Conservation (phyloP, 2,113 vertebrate species). For the Cyprinus carpio region DNA sequence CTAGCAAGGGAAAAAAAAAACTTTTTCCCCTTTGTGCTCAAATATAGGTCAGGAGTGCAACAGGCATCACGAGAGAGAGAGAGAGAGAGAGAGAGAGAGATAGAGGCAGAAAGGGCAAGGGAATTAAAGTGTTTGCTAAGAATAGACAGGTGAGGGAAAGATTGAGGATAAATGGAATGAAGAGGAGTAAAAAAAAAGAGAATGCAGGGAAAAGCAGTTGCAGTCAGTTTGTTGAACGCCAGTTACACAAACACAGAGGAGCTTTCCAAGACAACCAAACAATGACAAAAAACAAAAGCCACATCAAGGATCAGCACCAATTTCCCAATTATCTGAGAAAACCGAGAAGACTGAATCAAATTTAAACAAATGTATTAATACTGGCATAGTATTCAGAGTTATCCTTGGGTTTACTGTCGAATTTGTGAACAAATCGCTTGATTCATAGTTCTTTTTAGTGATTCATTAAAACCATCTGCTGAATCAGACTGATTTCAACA, state of each 20-base stretch:
- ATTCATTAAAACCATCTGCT: background rate
- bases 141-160: constrained; percentile 44
- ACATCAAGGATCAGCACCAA: no score
- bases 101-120: constrained; percentile 28
- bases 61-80: background rate
- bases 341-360: no score
- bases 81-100: constrained; percentile 37
- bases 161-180: constrained; percentile 30
- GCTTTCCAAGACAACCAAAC: background rate
- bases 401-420: no score
- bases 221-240: background rate
- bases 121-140: constrained; percentile 51
- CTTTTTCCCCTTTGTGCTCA: constrained; percentile 48
- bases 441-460: background rate
- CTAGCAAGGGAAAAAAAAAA: constrained; percentile 60
- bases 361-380: no score
- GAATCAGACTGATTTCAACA: background rate
- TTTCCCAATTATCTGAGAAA: background rate
- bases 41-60: constrained; percentile 72
- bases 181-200: background rate
- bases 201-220: background rate
- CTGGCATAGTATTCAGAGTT: no score
- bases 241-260: constrained; percentile 13
- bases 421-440: no score
- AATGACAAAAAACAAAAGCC: background rate